Evolutionary conservation across 2,888 invertebrate genomes (phyloP), one percentile per base, ranked within the genome.

Genomic region (Gibbula magus): DNA sequence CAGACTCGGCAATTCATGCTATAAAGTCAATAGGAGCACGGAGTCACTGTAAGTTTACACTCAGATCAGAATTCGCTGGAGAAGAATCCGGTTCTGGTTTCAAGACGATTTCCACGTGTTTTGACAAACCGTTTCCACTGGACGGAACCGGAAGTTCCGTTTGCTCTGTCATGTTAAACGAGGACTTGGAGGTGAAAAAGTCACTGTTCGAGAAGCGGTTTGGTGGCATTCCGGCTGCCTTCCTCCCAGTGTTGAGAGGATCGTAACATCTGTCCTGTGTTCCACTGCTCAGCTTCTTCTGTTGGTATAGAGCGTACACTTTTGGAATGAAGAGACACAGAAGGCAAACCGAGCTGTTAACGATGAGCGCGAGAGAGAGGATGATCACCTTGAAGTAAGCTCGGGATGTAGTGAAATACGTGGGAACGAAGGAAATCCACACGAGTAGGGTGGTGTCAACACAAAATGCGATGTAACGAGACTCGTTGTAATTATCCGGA

Each of bases 401-500:
- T 22, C 79, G 78, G 16, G 83, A 84, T 29, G 85, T 83, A 2
- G 86, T 84, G 79, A 88, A 87, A 78, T 88, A 88, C 7, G 88
- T 87, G 0, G 88, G 88, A 13, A 88, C 77, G 81, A 88, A 88
- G 8, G 86, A 83, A 18, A 88, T 77, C 88, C 88, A 88, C 10
- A 89, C 83, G 13, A 89, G 79, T 1, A 89, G 78, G 0, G 89
- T 88, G 32, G 88, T 87, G 77, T 87, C 88, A 10, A 88, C 89
- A 77, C 88, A 89, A 83, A 89, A 89, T 22, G 86, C 85, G 70
- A 90, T 89, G 84, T 87, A 89, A 13, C 88, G 86, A 0, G 90
- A 89, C 85, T 91, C 91, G 82, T 90, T 91, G 84, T 87, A 91
- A 80, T 90, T 90, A 78, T 90, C 89, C n/a, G 91, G 91, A 22